Conservation (phyloP, 2,113 vertebrate species). For the Leiothrix lutea region DNA sequence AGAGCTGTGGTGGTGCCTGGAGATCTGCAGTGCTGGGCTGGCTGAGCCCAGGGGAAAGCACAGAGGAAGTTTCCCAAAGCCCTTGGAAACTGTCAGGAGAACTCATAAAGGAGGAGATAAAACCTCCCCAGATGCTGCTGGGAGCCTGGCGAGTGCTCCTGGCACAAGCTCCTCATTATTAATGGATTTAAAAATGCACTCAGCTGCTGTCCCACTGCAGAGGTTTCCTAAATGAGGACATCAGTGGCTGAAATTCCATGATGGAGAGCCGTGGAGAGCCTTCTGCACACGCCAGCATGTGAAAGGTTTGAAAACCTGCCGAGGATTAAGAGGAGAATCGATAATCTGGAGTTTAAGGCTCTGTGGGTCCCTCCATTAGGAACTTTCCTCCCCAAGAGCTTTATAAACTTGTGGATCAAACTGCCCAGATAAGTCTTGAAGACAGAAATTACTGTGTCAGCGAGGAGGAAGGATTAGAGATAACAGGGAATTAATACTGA, state of each 20-base stretch:
- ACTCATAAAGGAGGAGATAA: neutral
- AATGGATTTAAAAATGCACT: neutral
- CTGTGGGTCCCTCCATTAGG: neutral
- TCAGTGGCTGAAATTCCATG: neutral
- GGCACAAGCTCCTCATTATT: neutral
- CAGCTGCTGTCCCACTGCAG: neutral
- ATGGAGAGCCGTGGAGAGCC: neutral
- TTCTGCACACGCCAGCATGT: fast-evolving
- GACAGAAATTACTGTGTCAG: constrained; percentile 52
- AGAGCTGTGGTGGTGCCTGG: neutral
- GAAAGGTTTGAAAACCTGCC: neutral
- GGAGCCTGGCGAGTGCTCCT: fast-evolving
- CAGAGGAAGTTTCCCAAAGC: neutral
- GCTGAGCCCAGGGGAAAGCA: neutral
- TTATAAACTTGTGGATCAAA: constrained; percentile 46
- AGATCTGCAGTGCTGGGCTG: neutral
- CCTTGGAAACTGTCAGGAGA: neutral
- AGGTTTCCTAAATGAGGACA: neutral
- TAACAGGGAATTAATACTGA: constrained; percentile 41
- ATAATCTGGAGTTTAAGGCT: constrained; percentile 36
- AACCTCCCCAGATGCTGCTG: neutral
- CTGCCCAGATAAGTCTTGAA: neutral
- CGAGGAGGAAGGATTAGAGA: constrained; percentile 55
- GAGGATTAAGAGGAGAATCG: constrained; percentile 24
- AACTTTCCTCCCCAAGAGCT: constrained; percentile 45